Evolutionary conservation across 1,140 invertebrate species (phyloP).

Genomic region (Brachionus calyciflorus): DNA sequence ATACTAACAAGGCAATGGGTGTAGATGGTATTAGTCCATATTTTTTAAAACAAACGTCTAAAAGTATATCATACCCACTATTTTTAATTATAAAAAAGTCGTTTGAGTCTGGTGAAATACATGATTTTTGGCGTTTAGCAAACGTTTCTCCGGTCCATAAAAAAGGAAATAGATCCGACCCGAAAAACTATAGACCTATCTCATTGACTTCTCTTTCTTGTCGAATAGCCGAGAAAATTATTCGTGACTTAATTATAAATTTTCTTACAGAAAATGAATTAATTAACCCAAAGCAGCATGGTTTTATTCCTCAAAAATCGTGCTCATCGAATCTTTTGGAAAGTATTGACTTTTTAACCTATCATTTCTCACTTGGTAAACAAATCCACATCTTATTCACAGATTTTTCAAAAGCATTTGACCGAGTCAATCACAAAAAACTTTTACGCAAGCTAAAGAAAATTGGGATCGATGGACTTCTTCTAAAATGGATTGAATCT

Average conservation of each 20-base stretch:
- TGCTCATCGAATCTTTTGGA: too few relatives aligned
- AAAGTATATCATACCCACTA: background rate
- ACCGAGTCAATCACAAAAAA: background rate
- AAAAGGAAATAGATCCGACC: background rate
- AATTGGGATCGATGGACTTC: background rate
- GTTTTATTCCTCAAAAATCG: too few relatives aligned
- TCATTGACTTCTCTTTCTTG: background rate
- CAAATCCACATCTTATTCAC: background rate
- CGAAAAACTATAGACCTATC: background rate
- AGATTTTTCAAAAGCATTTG: background rate
- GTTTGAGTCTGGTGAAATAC: background rate
- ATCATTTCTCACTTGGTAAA: too few relatives aligned
- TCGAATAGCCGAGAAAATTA: background rate
- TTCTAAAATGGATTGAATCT: background rate
- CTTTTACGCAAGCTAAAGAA: background rate
- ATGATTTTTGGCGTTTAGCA: background rate
- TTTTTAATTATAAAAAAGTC: background rate
- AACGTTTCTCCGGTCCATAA: background rate
- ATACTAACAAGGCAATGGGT: background rate
- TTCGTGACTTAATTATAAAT: background rate
- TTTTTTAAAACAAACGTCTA: background rate
- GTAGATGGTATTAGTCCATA: background rate
- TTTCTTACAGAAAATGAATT: background rate
- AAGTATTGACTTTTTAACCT: too few relatives aligned
- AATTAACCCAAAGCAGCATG: too few relatives aligned